These are phyloP conservation scores for Xanthostigma xanthostigma DNA, from an alignment of 2,888 invertebrate genomes.

Conservation along the genomic window DNA sequence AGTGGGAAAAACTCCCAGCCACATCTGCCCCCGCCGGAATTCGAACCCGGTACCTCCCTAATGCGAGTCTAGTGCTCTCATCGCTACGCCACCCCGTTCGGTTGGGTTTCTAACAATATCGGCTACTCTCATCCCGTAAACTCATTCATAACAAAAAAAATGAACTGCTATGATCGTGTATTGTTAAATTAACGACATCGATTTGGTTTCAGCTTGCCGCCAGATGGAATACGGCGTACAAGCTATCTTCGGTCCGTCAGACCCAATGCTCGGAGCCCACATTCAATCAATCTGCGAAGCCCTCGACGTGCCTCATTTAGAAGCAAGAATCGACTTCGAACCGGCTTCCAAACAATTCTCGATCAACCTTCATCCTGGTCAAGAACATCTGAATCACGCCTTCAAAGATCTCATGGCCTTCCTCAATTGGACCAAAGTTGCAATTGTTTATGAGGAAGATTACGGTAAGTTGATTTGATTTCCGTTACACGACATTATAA, in stretches of 20 bases:
- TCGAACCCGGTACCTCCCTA: no score
- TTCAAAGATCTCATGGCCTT: slow-evolving; percentile 76
- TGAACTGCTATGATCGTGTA: no score
- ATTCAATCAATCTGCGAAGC: slow-evolving; percentile 81
- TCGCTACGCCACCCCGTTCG: no score
- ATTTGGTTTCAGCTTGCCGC: slow-evolving; percentile 50
- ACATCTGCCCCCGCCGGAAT: no score
- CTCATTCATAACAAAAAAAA: no score
- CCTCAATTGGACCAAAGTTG: slow-evolving; percentile 86
- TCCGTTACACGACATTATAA: no score
- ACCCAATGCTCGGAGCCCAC: slow-evolving; percentile 66
- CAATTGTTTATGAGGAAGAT: slow-evolving; percentile 87
- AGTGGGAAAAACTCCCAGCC: no score
- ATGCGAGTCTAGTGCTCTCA: no score
- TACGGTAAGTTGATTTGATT: slow-evolving; percentile 42
- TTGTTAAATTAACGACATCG: neutral
- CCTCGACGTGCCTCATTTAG: slow-evolving; percentile 79
- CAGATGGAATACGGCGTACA: slow-evolving; percentile 75
- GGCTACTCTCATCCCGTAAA: no score
- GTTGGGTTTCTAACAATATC: no score
- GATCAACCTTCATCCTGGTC: slow-evolving; percentile 78
- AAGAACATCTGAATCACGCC: slow-evolving; percentile 63
- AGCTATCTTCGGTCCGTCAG: slow-evolving; percentile 77
- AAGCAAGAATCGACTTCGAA: slow-evolving; percentile 55
- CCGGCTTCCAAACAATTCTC: slow-evolving; percentile 55